Conservation (phyloP, 2,888 invertebrate genomes). For the Lordiphosa andalusiaca region DNA sequence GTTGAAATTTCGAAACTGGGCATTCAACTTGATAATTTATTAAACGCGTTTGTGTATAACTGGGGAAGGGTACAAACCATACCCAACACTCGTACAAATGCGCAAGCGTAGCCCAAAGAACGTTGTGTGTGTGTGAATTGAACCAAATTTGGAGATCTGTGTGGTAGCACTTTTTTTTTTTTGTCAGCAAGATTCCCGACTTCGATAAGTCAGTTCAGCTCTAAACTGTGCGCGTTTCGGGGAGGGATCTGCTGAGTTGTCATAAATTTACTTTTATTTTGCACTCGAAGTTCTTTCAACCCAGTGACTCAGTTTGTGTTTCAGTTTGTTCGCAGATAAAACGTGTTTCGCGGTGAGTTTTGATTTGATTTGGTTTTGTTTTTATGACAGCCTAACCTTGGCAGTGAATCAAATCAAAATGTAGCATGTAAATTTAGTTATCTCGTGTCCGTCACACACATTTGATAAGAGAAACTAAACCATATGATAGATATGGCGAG, state of each 20-base stretch:
- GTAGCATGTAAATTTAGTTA: conserved; percentile 57
- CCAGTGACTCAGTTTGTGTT: conserved; percentile 51
- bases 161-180: conserved; percentile 7
- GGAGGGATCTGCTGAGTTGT: conserved; percentile 7
- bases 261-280: conserved; percentile 9
- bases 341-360: conserved; percentile 47
- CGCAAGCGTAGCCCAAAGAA: conserved; percentile 59
- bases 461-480: conserved; percentile 32
- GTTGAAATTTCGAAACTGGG: conserved; percentile 73
- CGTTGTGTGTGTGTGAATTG: conserved; percentile 11
- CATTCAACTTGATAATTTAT: conserved; percentile 78
- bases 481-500: conserved; percentile 22
- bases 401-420: conserved; percentile 38
- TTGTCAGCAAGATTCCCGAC: conserved; percentile 32
- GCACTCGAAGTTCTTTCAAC: conserved; percentile 58
- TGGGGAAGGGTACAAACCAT: conserved; percentile 43
- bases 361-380: conserved; percentile 21
- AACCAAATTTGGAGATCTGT: conserved; percentile 35
- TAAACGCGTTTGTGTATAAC: conserved; percentile 66
- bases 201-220: conserved; percentile 29
- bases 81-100: conserved; percentile 16
- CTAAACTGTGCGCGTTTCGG: conserved; percentile 12
- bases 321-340: conserved; percentile 46
- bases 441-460: conserved; percentile 25
- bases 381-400: conserved; percentile 26